phyloP scores from a whole-genome alignment of 2,113 vertebrate species.

The Rhinogobius similis region DNA sequence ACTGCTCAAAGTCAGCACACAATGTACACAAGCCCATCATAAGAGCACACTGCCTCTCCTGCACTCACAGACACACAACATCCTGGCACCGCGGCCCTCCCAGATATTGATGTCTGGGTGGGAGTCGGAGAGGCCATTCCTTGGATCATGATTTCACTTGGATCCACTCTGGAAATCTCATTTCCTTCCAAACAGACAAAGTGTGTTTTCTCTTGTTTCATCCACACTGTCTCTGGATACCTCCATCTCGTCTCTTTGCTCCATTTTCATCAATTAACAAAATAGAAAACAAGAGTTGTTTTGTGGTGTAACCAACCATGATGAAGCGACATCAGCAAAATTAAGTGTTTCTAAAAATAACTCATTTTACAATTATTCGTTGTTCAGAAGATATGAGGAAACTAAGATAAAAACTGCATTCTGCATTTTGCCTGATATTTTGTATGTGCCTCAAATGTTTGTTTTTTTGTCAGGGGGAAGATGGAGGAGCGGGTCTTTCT shows the following conservation, averaged over 20 bases:
- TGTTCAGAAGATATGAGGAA: too few species aligned
- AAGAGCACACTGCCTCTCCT: slow-evolving; percentile 18
- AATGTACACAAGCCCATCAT: slow-evolving; percentile 42
- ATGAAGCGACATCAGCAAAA: too few species aligned
- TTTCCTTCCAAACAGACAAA: slow-evolving; percentile 43
- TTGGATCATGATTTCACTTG: slow-evolving; percentile 56
- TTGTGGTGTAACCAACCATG: background rate
- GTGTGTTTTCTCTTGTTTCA: slow-evolving; percentile 8
- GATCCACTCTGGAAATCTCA: slow-evolving; percentile 54
- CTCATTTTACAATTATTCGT: background rate
- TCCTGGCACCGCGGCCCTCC: slow-evolving; percentile 30
- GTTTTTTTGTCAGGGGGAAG: slow-evolving; percentile 81
- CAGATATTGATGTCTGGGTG: slow-evolving; percentile 62
- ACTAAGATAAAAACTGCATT: background rate
- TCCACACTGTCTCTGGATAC: background rate
- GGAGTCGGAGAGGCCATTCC: slow-evolving; percentile 52
- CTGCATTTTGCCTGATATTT: background rate
- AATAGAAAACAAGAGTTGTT: background rate
- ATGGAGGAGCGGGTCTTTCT: slow-evolving; percentile 82
- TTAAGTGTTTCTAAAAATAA: too few species aligned
- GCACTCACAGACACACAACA: slow-evolving; percentile 25
- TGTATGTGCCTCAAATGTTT: background rate
- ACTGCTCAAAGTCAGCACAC: slow-evolving; percentile 38
- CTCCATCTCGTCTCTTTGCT: background rate
- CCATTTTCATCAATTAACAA: background rate